Base-by-base conservation (phyloP, 2,888 invertebrate genomes). In the Ophion costatus region DNA sequence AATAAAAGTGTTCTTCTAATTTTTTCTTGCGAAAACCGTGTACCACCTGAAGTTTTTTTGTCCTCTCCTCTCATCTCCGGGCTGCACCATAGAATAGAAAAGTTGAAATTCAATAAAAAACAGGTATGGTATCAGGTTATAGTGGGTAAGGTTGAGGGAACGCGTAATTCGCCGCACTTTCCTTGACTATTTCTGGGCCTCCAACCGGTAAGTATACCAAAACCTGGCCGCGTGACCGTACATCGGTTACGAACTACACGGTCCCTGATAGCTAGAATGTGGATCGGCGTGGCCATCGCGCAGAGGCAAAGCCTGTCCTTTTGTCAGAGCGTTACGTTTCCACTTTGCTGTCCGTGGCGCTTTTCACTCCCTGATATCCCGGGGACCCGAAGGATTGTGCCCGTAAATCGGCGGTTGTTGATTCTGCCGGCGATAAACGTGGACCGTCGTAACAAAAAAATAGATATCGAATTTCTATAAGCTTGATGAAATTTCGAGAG, bases 211-310 rank as follows among this genome's bases (percentile, higher is more conserved):
- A 56, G 20, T 89, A 92, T 1, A 90, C 85, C 88, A 87, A 24
- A 88, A 90, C 20, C 87, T 89, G 3, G 88, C 78, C 56, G 81
- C 89, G 2, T 89, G 84, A 5, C 89, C 79, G 71, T 88, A 92
- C 51, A 86, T 82, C 10, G 89, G 57, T 38, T 88, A 91, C 6
- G 90, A 90, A 57, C 89, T 69, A 75, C 87, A 90, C 2, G 88
- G 77, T 4, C 86, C 51, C 57, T 90, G 89, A 81, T 88, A 90
- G 10, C 77, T 33, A 10, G 88, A 61, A n/a, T 85, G 9, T 38
- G 86, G 56, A 83, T 80, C 33, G 69, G 45, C 70, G 14, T 4
- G 45, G 1, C 45, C n/a, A 75, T 51, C 17, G 69, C 63, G 10
- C 77, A 82, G 29, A 0, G 57, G 17, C 77, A 89, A 56, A 74